These are phyloP conservation scores for Drosophila paracracens DNA, from an alignment of 2,888 invertebrate species.

Conservation along the genomic window DNA sequence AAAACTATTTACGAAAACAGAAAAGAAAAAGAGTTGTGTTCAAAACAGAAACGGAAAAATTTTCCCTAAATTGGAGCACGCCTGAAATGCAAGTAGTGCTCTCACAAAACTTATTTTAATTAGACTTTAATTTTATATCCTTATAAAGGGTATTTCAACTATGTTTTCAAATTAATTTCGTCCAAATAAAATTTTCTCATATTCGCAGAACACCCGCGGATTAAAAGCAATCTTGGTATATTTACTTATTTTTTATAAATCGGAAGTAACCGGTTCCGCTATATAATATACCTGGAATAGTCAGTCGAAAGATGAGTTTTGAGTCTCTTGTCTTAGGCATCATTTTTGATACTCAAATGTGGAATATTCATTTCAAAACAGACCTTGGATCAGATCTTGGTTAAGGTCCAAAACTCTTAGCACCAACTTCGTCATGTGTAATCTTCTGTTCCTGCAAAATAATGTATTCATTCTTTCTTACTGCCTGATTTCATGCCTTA, in stretches of 20 bases:
- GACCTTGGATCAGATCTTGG: background rate
- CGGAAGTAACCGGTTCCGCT: background rate
- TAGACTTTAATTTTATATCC: background rate
- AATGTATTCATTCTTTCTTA: background rate
- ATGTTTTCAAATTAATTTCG: background rate
- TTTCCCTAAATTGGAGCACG: background rate
- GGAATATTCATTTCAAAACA: background rate
- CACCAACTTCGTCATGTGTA: background rate
- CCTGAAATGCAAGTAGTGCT: background rate
- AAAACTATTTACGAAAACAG: background rate
- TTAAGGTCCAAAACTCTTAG: background rate
- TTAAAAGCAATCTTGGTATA: too few relatives aligned
- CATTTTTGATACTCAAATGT: too few relatives aligned
- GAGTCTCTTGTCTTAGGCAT: background rate
- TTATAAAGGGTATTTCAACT: background rate
- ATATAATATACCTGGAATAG: background rate
- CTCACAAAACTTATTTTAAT: background rate
- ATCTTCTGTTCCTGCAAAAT: background rate
- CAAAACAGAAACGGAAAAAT: background rate
- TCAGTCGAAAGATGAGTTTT: background rate
- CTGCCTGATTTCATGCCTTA: slow-evolving; percentile 28
- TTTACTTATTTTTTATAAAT: too few relatives aligned
- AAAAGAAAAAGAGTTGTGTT: background rate
- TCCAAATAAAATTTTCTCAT: too few relatives aligned
- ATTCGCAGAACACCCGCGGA: too few relatives aligned